Conservation (phyloP, 2,113 vertebrate genomes). For the Podiceps cristatus region DNA sequence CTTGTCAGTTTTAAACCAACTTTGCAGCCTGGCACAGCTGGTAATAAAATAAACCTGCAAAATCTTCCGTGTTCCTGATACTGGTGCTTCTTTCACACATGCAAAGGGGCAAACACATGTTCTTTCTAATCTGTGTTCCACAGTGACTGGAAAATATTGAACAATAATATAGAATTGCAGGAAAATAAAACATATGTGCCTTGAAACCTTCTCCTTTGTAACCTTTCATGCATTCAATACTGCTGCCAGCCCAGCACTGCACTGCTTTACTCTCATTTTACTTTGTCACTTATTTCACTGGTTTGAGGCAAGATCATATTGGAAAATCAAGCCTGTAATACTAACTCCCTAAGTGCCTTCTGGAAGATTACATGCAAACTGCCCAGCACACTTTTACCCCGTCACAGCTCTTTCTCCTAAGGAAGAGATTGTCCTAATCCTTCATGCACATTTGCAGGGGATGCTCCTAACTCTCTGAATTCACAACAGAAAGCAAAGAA, state of each 20-base stretch:
- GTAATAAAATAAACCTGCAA: neutral
- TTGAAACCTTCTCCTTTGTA: neutral
- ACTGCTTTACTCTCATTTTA: neutral
- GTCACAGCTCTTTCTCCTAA: neutral
- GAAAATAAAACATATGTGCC: neutral
- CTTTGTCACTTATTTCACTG: neutral
- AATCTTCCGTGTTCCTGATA: neutral
- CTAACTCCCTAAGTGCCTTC: neutral
- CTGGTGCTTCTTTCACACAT: neutral
- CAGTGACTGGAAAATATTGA: neutral
- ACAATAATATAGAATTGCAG: neutral
- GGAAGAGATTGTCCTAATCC: neutral
- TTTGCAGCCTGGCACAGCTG: neutral
- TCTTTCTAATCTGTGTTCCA: neutral
- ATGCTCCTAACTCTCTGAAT: neutral
- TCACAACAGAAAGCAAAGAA: neutral
- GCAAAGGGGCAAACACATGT: neutral
- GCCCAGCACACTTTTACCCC: neutral
- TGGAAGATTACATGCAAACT: neutral
- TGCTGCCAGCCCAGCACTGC: neutral
- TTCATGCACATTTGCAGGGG: neutral
- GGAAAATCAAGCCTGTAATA: neutral
- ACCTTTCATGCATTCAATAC: neutral
- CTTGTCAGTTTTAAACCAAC: neutral
- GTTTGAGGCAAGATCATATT: neutral